phyloP scores from a whole-genome alignment of 1,140 invertebrate species.

The Aphelinus certus region DNA sequence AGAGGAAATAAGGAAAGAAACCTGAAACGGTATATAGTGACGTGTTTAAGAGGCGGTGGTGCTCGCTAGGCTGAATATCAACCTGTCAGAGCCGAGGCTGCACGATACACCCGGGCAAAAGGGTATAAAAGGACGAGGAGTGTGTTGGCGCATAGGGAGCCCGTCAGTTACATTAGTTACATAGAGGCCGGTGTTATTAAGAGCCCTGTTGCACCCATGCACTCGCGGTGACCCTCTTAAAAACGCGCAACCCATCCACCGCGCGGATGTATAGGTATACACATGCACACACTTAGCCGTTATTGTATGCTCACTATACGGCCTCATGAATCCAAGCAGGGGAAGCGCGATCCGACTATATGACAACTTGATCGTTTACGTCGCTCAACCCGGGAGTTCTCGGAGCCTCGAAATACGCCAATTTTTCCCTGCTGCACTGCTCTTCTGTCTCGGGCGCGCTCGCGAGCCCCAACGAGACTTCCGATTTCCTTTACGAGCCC shows the following conservation, averaged over 20 bases:
- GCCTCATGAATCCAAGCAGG: no score
- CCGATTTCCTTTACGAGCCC: no score
- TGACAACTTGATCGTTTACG: no score
- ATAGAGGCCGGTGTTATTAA: constrained; percentile 23
- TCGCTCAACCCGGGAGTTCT: no score
- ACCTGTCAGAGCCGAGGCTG: constrained; percentile 49
- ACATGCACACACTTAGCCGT: constrained; percentile 46
- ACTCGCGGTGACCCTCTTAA: constrained; percentile 54
- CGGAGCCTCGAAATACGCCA: no score
- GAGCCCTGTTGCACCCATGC: constrained; percentile 35
- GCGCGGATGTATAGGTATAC: constrained; percentile 37
- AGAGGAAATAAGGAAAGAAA: constrained; percentile 8
- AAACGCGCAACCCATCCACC: constrained; percentile 42
- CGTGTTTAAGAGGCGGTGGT: constrained; percentile 12
- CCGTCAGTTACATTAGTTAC: constrained; percentile 27
- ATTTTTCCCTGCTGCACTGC: no score
- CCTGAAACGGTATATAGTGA: constrained; percentile 5
- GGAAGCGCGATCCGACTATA: no score
- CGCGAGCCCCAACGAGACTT: no score
- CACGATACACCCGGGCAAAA: constrained; percentile 30
- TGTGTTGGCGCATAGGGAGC: neutral
- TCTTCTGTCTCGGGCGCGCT: no score
- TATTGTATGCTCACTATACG: constrained; percentile 43
- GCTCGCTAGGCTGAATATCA: constrained; percentile 44
- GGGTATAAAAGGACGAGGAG: constrained; percentile 15